Evolutionary conservation across 2,113 vertebrate species (phyloP).

Genomic region (Macroglossus sobrinus): DNA sequence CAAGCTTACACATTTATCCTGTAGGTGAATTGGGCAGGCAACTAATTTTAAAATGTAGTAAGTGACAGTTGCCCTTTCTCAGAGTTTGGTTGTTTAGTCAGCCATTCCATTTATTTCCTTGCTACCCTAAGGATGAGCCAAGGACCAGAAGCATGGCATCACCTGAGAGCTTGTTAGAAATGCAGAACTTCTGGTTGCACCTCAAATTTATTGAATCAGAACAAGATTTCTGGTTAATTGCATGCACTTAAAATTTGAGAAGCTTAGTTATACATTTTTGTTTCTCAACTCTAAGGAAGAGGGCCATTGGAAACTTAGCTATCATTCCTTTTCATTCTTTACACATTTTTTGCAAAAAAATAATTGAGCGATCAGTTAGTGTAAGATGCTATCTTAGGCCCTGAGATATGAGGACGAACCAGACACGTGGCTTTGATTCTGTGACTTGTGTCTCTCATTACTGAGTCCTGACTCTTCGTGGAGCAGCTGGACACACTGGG

Average conservation of each 20-base stretch:
- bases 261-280: neutral
- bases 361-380: neutral
- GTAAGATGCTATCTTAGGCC: neutral
- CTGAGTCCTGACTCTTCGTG: neutral
- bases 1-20: neutral
- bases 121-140: neutral
- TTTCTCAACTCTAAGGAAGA: neutral
- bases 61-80: neutral
- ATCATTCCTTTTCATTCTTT: neutral
- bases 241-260: neutral
- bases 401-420: neutral
- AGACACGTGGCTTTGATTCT: neutral
- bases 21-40: neutral
- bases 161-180: neutral
- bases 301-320: neutral
- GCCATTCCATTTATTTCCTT: neutral
- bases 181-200: neutral
- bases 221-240: neutral
- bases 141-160: neutral
- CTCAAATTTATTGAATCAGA: neutral
- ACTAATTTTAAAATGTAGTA: neutral
- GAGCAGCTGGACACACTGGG: neutral
- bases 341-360: neutral
- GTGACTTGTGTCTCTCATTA: neutral
- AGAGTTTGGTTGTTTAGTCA: neutral